Conservation (phyloP, 92 coral and sea anemone species). For the Bergia sp. region DNA sequence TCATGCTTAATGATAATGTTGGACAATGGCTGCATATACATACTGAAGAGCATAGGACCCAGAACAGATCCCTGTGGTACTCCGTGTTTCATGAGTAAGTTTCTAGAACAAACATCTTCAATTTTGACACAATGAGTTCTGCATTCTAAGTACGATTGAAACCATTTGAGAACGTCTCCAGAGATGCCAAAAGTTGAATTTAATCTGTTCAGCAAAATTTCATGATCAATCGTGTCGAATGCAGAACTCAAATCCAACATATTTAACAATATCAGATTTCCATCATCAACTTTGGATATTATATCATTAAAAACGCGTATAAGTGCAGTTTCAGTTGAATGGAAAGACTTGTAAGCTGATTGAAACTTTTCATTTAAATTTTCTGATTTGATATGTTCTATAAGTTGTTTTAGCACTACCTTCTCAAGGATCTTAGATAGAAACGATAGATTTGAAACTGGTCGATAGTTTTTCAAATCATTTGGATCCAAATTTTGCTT, state of each 20-base stretch:
- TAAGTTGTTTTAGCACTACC: background rate
- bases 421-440: background rate
- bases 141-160: background rate
- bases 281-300: background rate
- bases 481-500: background rate
- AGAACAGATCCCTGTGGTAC: background rate
- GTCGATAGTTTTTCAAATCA: background rate
- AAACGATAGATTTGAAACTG: slow-evolving; percentile 3
- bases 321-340: background rate
- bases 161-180: background rate
- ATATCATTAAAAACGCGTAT: background rate
- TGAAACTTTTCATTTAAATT: background rate
- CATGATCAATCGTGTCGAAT: background rate
- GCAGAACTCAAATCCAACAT: slow-evolving; percentile 3
- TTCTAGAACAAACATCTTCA: background rate
- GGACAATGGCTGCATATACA: background rate
- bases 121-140: background rate
- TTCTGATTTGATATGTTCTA: background rate
- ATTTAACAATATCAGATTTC: background rate
- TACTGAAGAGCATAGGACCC: background rate
- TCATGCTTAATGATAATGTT: background rate
- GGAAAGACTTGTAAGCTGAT: background rate
- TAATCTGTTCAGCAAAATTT: background rate
- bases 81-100: background rate
- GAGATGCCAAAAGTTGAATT: background rate